Percentiles rank a stretch among this genome's conserved stretches.
Conservation (phyloP, 2,888 invertebrate genomes). For the Drosophila kuntzei region DNA sequence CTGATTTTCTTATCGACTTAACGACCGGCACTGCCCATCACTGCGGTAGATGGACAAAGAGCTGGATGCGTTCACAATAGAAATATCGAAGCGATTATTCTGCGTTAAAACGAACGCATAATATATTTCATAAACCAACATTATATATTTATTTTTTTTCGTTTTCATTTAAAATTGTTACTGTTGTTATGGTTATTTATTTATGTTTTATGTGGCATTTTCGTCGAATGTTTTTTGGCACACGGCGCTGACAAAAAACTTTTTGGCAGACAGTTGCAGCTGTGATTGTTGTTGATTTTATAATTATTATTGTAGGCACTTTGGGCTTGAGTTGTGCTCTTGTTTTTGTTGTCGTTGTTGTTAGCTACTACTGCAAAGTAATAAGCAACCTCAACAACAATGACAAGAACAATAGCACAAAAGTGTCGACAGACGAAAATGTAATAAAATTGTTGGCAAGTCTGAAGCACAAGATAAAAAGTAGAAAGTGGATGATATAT, state of each 20-base stretch:
- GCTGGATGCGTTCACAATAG: no score
- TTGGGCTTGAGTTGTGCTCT: slow-evolving; percentile 46
- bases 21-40: no score
- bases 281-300: slow-evolving; percentile 47
- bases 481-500: slow-evolving; percentile 26
- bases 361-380: slow-evolving; percentile 49
- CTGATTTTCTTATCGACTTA: no score
- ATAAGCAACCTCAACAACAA: slow-evolving; percentile 66
- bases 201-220: slow-evolving; percentile 73
- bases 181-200: slow-evolving; percentile 56
- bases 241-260: slow-evolving; percentile 50
- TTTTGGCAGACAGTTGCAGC: slow-evolving; percentile 60
- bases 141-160: no score
- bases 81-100: no score
- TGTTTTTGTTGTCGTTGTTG: slow-evolving; percentile 27
- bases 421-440: slow-evolving; percentile 76
- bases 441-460: slow-evolving; percentile 79
- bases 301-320: slow-evolving; percentile 78
- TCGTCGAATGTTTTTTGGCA: slow-evolving; percentile 61
- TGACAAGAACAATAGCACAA: slow-evolving; percentile 46
- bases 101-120: no score
- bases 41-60: no score
- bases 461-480: slow-evolving; percentile 38
- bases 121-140: no score
- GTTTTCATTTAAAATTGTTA: no score